phyloP scores from a whole-genome alignment of 2,113 vertebrate species.

The Rhinichthys klamathensis region DNA sequence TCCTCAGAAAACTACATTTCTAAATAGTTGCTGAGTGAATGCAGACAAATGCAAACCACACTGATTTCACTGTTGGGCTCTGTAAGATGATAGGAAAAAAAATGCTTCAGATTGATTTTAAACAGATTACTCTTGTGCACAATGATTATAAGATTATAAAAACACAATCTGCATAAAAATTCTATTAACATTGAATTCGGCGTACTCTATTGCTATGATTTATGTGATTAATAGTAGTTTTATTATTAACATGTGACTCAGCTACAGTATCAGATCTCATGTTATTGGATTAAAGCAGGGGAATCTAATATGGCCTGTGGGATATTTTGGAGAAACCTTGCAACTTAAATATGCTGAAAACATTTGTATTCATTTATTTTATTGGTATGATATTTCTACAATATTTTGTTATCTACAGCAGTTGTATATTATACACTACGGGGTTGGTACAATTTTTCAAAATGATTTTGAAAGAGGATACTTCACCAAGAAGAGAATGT shows the following conservation, averaged over 20 bases:
- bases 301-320: not conserved
- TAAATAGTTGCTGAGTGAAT: constrained; percentile 37
- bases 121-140: not conserved
- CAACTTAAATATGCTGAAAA: not conserved
- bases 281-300: not conserved
- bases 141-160: not conserved
- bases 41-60: constrained; percentile 35
- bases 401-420: not conserved
- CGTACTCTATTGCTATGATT: not conserved
- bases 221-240: not conserved
- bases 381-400: not conserved
- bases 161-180: not conserved
- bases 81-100: constrained; percentile 7
- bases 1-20: constrained; percentile 31
- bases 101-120: constrained; percentile 36
- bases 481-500: not conserved
- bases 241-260: not conserved
- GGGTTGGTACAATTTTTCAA: not conserved
- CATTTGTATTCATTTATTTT: not conserved
- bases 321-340: not conserved
- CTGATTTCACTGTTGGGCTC: not conserved
- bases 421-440: not conserved
- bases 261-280: not conserved
- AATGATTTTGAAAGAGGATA: not conserved
- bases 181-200: not conserved